A percentile compares a stretch with the other conserved stretches of the same genome.
phyloP scores from a whole-genome alignment of 2,113 vertebrate species.

The Glareola pratincola region DNA sequence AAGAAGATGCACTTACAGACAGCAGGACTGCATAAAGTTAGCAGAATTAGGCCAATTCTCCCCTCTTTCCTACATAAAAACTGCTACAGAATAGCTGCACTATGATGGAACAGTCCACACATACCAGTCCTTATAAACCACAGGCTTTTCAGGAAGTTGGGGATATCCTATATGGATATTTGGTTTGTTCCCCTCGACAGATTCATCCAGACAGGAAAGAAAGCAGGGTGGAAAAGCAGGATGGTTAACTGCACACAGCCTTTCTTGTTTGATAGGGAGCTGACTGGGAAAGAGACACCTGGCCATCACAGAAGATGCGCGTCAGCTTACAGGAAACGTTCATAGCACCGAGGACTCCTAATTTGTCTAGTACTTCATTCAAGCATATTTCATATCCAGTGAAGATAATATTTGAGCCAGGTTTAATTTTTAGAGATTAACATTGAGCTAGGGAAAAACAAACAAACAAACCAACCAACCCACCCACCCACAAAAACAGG shows the following conservation, averaged over 20 bases:
- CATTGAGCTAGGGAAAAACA: background rate
- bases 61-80: background rate
- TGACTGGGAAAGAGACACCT: background rate
- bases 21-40: background rate
- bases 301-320: background rate
- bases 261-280: background rate
- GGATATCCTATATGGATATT: background rate
- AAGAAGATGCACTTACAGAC: background rate
- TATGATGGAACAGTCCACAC: background rate
- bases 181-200: background rate
- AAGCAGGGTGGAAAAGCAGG: background rate
- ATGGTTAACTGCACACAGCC: background rate
- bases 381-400: background rate
- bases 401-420: background rate
- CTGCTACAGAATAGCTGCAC: background rate
- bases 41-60: background rate
- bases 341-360: background rate
- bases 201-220: background rate
- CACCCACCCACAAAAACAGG: background rate
- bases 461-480: background rate
- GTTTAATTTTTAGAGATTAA: background rate
- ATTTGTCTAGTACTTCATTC: background rate
- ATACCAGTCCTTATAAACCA: background rate
- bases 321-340: background rate
- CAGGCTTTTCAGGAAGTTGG: background rate